Percentiles rank a stretch among this genome's conserved stretches.
phyloP scores from a whole-genome alignment of 2,797 vertebrate species.

The Balearica regulorum region DNA sequence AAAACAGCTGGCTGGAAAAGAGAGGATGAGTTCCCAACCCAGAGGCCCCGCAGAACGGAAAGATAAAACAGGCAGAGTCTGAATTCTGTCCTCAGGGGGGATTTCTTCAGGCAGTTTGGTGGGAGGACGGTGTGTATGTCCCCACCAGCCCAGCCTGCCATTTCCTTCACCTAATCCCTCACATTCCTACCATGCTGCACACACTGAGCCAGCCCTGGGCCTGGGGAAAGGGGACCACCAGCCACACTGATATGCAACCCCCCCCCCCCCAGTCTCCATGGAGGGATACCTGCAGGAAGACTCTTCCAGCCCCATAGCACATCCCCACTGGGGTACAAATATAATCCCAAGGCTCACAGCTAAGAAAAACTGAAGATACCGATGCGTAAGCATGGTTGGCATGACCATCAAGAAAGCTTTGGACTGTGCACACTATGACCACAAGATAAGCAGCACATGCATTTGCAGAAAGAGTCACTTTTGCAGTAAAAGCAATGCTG shows the following conservation, averaged over 20 bases:
- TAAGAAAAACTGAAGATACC: not conserved
- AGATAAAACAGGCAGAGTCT: not conserved
- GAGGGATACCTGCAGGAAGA: not conserved
- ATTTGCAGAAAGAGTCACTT: not conserved
- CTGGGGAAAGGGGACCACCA: not conserved
- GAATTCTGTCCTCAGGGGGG: not conserved
- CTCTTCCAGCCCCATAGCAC: not conserved
- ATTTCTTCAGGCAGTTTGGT: not conserved
- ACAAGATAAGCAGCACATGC: not conserved
- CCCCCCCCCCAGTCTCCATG: no score
- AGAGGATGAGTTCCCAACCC: not conserved
- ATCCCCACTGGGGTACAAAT: not conserved
- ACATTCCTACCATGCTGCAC: fast-evolving
- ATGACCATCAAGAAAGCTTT: not conserved
- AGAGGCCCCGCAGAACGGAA: not conserved
- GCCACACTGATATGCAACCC: fast-evolving
- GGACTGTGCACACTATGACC: not conserved
- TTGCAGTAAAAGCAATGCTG: not conserved
- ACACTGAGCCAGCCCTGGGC: not conserved
- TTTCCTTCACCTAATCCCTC: not conserved
- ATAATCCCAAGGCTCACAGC: not conserved
- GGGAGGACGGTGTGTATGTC: not conserved
- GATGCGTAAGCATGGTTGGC: not conserved
- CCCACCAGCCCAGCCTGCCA: not conserved
- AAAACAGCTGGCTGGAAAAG: not conserved